Percentiles rank a stretch among this genome's conserved stretches.
Conservation (phyloP, 2,888 invertebrate species). For the Ectemnius cavifrons region DNA sequence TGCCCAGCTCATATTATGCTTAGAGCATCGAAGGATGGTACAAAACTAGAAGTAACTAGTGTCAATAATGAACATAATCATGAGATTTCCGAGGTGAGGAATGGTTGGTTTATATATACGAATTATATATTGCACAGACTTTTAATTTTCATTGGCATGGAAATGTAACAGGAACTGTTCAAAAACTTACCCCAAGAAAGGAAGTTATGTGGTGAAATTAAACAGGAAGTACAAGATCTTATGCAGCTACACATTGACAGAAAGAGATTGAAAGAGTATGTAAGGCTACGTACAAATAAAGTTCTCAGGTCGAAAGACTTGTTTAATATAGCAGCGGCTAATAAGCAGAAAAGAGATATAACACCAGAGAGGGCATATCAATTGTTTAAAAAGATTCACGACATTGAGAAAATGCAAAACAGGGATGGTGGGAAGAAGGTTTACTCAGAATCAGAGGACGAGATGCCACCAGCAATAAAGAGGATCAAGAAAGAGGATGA, state of each 20-base stretch:
- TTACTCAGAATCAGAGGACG: conserved; percentile 72
- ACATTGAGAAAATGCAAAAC: conserved; percentile 71
- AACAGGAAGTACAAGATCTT: conserved; percentile 74
- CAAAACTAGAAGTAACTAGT: conserved; percentile 77
- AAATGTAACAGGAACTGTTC: conserved; percentile 68
- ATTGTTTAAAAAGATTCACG: conserved; percentile 71
- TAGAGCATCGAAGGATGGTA: conserved; percentile 77
- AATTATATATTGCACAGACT: not conserved
- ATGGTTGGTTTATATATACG: not conserved
- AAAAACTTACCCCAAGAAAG: conserved; percentile 76
- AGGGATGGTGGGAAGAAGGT: conserved; percentile 59
- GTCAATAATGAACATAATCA: conserved; percentile 78
- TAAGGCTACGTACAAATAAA: conserved; percentile 73
- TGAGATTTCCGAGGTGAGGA: conserved; percentile 75
- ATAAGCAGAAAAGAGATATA: conserved; percentile 71
- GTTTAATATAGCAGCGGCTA: conserved; percentile 75
- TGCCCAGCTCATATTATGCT: conserved; percentile 78
- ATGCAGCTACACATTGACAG: conserved; percentile 74
- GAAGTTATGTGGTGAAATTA: conserved; percentile 74
- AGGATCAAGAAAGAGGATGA: conserved; percentile 71
- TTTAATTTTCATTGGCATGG: not conserved
- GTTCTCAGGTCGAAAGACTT: conserved; percentile 74
- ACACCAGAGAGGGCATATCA: conserved; percentile 72
- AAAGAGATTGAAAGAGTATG: conserved; percentile 74
- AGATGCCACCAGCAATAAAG: conserved; percentile 70